Conservation (phyloP, 1,140 invertebrate species). For the Lycorma delicatula region DNA sequence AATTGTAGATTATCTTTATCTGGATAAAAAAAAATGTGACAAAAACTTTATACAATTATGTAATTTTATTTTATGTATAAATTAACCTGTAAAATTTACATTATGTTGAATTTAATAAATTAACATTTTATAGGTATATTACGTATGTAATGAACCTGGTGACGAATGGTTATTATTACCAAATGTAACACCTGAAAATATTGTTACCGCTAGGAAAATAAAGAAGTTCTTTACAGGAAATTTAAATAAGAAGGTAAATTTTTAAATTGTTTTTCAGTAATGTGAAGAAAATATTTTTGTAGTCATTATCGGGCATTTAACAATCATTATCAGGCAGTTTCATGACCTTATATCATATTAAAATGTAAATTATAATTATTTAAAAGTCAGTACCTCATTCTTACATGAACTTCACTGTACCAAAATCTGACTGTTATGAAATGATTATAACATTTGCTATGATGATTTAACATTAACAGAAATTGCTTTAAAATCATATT, state of each 20-base stretch:
- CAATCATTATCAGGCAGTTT: too few relatives aligned
- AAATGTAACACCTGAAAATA: constrained; percentile 58
- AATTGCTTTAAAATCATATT: too few relatives aligned
- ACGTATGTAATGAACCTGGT: constrained; percentile 57
- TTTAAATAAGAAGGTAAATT: constrained; percentile 48
- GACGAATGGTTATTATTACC: constrained; percentile 64
- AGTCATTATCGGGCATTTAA: background rate
- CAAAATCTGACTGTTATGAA: too few relatives aligned
- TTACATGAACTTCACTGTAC: too few relatives aligned
- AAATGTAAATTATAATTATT: background rate
- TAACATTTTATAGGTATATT: constrained; percentile 48
- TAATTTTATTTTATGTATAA: background rate
- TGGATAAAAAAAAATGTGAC: too few relatives aligned
- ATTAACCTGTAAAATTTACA: background rate
- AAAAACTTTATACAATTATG: too few relatives aligned
- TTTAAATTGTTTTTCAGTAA: background rate
- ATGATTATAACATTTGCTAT: too few relatives aligned
- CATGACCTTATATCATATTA: too few relatives aligned
- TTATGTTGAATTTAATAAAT: background rate
- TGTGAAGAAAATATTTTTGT: background rate
- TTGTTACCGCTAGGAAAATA: constrained; percentile 53
- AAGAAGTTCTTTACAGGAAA: constrained; percentile 60
- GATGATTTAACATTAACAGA: too few relatives aligned
- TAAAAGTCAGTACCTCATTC: background rate
- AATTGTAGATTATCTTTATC: too few relatives aligned